Evolutionary conservation across 2,888 invertebrate genomes (phyloP).

Genomic region (Amorpha juglandis): DNA sequence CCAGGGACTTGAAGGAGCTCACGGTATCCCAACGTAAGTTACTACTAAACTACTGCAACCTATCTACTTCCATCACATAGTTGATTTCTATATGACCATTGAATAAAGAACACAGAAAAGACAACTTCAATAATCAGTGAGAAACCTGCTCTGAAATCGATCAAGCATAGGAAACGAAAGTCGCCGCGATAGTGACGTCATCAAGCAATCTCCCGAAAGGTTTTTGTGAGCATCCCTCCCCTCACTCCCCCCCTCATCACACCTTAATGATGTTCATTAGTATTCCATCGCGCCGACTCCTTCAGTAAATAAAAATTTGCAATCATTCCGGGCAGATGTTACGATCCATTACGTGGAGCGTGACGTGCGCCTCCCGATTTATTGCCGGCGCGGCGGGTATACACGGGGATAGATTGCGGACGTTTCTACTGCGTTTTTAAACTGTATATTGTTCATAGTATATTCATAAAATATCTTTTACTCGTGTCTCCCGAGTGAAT

Average conservation of each 20-base stretch:
- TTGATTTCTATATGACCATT: background rate
- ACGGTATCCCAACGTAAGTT: too few species aligned
- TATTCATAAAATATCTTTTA: too few species aligned
- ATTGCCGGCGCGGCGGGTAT: constrained; percentile 22
- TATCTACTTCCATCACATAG: too few species aligned
- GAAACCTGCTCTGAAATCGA: background rate
- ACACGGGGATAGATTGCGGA: background rate
- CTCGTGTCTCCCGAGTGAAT: too few species aligned
- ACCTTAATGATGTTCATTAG: constrained; percentile 57
- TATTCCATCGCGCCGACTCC: constrained; percentile 47
- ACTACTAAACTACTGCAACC: background rate
- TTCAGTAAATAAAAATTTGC: constrained; percentile 63
- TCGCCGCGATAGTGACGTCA: constrained; percentile 16
- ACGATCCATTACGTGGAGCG: constrained; percentile 52
- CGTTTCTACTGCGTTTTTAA: background rate
- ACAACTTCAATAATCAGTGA: background rate
- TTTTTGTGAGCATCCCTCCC: constrained; percentile 10
- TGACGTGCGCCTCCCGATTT: constrained; percentile 39
- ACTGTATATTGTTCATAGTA: too few species aligned
- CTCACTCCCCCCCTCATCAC: background rate
- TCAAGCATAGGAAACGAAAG: constrained; percentile 12
- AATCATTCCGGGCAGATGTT: constrained; percentile 58
- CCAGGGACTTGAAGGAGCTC: too few species aligned
- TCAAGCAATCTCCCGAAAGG: constrained; percentile 22
- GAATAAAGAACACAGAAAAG: background rate